A percentile compares a stretch with the other conserved stretches of the same genome.
phyloP scores from a whole-genome alignment of 2,113 vertebrate genomes.

The Chroicocephalus ridibundus region DNA sequence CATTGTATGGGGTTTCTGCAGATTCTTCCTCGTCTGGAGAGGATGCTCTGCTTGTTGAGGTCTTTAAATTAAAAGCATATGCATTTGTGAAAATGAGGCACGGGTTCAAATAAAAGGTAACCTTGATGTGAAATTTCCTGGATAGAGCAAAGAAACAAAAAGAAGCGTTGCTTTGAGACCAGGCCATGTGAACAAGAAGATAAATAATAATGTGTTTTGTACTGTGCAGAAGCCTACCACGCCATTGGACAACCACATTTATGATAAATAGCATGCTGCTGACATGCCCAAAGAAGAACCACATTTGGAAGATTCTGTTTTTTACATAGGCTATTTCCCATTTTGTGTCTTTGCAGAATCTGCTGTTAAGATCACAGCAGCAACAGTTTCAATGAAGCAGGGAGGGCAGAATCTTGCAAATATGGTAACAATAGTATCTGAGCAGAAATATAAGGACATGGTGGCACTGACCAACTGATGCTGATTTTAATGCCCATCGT shows the following conservation, averaged over 20 bases:
- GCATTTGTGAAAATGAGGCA: neutral
- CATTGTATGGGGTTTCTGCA: neutral
- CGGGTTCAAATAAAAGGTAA: neutral
- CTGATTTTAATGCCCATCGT: neutral
- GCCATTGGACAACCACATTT: neutral
- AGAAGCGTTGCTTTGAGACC: neutral
- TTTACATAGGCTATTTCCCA: neutral
- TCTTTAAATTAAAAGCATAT: neutral
- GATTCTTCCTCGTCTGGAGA: neutral
- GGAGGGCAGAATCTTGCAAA: neutral
- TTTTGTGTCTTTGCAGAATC: neutral
- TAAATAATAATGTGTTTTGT: neutral
- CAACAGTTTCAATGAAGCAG: neutral
- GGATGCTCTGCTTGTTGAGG: neutral
- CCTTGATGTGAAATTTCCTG: neutral
- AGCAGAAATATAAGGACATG: neutral
- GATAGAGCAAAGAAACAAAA: neutral
- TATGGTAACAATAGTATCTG: neutral
- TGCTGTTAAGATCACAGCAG: neutral
- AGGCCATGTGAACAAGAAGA: neutral
- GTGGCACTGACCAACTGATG: neutral
- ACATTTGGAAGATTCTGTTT: neutral
- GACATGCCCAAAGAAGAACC: neutral
- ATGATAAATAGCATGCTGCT: neutral
- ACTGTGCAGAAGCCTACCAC: neutral